Percentiles rank a stretch among this genome's conserved stretches.
These are phyloP conservation scores for Rhadina sibilatrix DNA, from an alignment of 2,113 vertebrate species.

Conservation along the genomic window DNA sequence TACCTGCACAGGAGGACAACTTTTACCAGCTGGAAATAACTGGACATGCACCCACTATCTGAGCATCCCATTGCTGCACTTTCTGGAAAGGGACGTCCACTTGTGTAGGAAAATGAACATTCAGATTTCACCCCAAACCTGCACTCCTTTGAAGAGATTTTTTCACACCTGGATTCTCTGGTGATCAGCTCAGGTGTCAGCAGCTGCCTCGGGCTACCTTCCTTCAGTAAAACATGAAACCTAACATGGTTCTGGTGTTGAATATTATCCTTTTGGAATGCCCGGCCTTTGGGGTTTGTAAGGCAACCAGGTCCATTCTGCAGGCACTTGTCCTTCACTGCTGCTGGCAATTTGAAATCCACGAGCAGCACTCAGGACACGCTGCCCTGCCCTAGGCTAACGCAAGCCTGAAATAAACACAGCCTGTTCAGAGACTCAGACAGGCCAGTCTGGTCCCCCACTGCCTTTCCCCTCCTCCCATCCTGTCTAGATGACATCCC, in stretches of 20 bases:
- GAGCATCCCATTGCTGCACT: too few species aligned
- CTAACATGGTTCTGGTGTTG: background rate
- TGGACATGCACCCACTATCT: too few species aligned
- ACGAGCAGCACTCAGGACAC: background rate
- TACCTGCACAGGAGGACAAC: too few species aligned
- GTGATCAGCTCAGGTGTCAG: background rate
- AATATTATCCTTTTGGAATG: background rate
- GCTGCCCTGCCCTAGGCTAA: background rate
- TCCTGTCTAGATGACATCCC: background rate
- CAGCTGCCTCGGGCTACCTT: background rate
- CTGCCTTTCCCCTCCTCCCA: background rate
- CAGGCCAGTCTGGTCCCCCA: too few species aligned
- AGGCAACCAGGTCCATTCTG: background rate
- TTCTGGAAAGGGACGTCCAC: too few species aligned
- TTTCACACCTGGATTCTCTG: background rate
- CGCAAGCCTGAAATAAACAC: background rate
- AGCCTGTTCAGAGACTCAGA: background rate
- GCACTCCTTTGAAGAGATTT: background rate
- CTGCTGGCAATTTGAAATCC: background rate
- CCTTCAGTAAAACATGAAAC: background rate
- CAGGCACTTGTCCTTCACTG: background rate
- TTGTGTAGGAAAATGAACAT: too few species aligned
- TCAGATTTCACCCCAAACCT: too few species aligned
- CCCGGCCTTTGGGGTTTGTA: background rate
- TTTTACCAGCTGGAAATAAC: too few species aligned